Conservation (phyloP, 2,888 invertebrate genomes). For the Autographa gamma region DNA sequence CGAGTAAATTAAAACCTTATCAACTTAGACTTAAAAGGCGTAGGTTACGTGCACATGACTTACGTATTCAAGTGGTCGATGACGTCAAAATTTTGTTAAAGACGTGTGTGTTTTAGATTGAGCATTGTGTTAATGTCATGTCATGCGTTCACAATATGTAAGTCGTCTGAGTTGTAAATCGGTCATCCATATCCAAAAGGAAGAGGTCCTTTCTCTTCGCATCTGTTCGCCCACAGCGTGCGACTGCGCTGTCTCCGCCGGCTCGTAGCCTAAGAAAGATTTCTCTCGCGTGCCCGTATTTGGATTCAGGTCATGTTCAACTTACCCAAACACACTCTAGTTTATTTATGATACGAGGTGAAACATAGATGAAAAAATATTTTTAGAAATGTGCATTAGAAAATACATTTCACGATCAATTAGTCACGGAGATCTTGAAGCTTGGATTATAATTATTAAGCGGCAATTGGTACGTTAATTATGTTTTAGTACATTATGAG, state of each 20-base stretch:
- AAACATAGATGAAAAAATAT: constrained; percentile 23
- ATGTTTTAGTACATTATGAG: constrained; percentile 11
- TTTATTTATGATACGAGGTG: constrained; percentile 44
- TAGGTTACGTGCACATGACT: constrained; percentile 10
- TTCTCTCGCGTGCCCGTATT: constrained; percentile 86
- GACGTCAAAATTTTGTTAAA: neutral
- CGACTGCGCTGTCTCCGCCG: constrained; percentile 60
- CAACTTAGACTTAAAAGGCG: constrained; percentile 2
- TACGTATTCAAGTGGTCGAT: constrained; percentile 7
- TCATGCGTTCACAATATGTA: constrained; percentile 7
- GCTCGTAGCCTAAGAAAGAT: constrained; percentile 74
- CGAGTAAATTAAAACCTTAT: constrained; percentile 10
- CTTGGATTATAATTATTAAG: constrained; percentile 10
- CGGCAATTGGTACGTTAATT: constrained; percentile 23
- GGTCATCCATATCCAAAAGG: constrained; percentile 64
- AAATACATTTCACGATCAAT: constrained; percentile 35
- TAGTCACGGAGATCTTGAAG: constrained; percentile 26
- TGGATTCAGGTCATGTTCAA: constrained; percentile 83
- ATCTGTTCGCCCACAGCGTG: constrained; percentile 64
- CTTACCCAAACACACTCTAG: constrained; percentile 79
- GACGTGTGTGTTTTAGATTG: constrained; percentile 4
- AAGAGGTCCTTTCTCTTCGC: constrained; percentile 77
- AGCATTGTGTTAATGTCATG: neutral
- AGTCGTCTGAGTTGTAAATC: constrained; percentile 28
- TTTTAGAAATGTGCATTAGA: constrained; percentile 18